Conservation (phyloP, 2,888 invertebrate species). For the Tinea trinotella region DNA sequence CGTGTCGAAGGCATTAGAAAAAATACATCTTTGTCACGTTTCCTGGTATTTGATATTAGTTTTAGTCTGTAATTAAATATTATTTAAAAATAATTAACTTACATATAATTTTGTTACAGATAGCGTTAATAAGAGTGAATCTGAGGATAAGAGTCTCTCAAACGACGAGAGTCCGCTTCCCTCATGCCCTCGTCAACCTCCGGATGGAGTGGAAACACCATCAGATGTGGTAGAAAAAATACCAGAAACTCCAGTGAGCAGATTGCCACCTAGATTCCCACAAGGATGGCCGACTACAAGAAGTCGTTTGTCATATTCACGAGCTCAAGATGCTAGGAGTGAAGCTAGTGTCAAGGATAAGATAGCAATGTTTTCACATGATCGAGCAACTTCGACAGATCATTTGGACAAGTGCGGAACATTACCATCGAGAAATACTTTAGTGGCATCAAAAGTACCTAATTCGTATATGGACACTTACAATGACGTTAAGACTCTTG, state of each 20-base stretch:
- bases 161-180: conserved; percentile 64
- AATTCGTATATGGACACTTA: conserved; percentile 38
- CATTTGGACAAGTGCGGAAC: conserved; percentile 58
- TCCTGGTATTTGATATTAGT: neutral
- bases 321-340: conserved; percentile 83
- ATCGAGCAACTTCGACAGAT: conserved; percentile 50
- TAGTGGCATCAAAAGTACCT: conserved; percentile 20
- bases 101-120: conserved; percentile 33
- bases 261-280: conserved; percentile 47
- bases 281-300: conserved; percentile 43
- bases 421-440: conserved; percentile 40
- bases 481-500: conserved; percentile 49
- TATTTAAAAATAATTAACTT: neutral
- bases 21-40: neutral
- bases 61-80: neutral
- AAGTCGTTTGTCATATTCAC: conserved; percentile 55
- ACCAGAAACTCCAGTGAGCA: conserved; percentile 47
- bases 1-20: neutral
- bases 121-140: conserved; percentile 58
- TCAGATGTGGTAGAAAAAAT: conserved; percentile 75
- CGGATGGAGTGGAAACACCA: conserved; percentile 88
- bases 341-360: conserved; percentile 88
- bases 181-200: conserved; percentile 81
- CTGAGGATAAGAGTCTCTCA: conserved; percentile 62
- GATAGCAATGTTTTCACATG: conserved; percentile 87